Base-by-base conservation (phyloP, 2,113 vertebrate genomes). In the Sturnus vulgaris region DNA sequence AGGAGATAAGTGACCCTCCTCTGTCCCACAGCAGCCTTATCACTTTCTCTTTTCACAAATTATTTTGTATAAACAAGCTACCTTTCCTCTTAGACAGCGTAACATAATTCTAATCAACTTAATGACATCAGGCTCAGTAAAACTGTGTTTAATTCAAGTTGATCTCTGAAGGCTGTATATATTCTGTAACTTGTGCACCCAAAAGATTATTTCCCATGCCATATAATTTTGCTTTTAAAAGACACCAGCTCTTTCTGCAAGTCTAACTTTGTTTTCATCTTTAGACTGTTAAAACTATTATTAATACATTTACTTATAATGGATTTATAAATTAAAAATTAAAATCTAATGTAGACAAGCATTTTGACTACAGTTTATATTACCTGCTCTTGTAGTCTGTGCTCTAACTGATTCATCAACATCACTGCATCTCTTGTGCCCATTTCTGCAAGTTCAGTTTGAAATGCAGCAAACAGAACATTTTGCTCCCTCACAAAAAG, bases 351-450 rank as follows among this genome's bases (percentile, higher is more conserved):
- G 42, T 13, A 89, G 44, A 82, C 11, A 69, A 72, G 46, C 19
- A 33, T 17, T 84, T 80, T 31, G 56, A 69, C 42, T 88, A 7
- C 65, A 55, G 63, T 92, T 95, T 84, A 50, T 75, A 66, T 95
- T 96, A 99, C 99, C 99, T 99, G 99, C 77, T 99, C 98, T 68
- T 98, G 97, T 28, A 99, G 97, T 88, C 97, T 97, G 88, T 93
- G 98, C 95, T 99, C 98, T 97, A 99, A 97, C 89, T 98, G 98
- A 92, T 97, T 98, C 80, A 99, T 97, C 91, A 99, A 92, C 66
- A 97, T 81, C 90, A 93, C 93, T 42, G 97, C 97, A 68, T 99
- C 99, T 69, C 97, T 98, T 76, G 97, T 98, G 88, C 98, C 98
- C 84, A 98, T 78, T 85, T 97, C 94, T 64, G 98, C 97, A 92